A percentile compares a stretch with the other conserved stretches of the same genome.
These are phyloP conservation scores for Geothlypis trichas DNA, from an alignment of 2,113 vertebrate species.

Conservation along the genomic window DNA sequence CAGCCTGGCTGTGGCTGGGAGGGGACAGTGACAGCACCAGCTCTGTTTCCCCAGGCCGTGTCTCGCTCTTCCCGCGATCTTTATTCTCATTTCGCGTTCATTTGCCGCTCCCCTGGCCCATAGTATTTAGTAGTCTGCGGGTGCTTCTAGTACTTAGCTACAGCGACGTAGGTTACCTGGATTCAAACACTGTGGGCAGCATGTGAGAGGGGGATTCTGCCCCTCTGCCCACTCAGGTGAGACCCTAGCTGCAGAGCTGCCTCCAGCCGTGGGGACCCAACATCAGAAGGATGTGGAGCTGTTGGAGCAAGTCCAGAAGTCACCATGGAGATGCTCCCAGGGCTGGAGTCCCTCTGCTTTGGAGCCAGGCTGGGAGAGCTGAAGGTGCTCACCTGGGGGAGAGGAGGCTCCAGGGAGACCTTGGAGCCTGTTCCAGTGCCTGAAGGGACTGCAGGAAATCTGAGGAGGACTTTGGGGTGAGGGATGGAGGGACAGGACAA, in stretches of 20 bases:
- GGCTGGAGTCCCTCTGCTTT: not conserved
- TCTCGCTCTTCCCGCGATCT: not conserved
- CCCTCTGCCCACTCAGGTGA: not conserved
- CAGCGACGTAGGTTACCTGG: no score
- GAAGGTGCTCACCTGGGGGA: not conserved
- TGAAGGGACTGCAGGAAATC: not conserved
- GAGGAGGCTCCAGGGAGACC: not conserved
- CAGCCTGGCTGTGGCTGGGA: not conserved
- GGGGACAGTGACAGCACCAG: not conserved
- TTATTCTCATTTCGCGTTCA: not conserved
- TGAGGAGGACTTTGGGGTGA: not conserved
- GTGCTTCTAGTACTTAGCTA: not conserved
- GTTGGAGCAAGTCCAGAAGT: not conserved
- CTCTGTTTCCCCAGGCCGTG: not conserved
- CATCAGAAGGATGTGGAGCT: not conserved
- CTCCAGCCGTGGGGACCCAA: not conserved
- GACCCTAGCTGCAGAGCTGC: not conserved
- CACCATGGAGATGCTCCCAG: not conserved
- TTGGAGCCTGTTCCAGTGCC: not conserved
- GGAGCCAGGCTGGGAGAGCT: not conserved
- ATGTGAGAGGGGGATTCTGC: no score
- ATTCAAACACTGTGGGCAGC: not conserved
- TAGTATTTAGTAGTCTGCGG: not conserved
- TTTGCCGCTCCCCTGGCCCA: not conserved
- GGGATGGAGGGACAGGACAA: not conserved